phyloP scores from a whole-genome alignment of 2,888 invertebrate species.

The Phytoseiulus persimilis region DNA sequence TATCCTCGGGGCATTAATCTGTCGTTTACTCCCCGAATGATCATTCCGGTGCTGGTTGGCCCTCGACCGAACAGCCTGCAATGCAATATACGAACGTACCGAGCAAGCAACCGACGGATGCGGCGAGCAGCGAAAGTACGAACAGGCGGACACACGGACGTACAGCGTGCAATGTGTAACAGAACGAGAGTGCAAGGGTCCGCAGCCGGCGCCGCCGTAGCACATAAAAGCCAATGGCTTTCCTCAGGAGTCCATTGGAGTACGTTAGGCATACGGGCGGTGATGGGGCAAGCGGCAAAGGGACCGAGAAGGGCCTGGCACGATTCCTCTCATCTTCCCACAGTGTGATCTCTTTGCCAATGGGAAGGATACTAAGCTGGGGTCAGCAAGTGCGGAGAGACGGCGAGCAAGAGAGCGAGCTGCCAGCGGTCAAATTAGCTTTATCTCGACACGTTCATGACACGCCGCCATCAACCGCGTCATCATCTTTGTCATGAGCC shows the following conservation, averaged over 20 bases:
- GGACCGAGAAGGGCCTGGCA: background rate
- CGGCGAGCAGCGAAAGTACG: too few species aligned
- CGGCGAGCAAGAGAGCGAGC: background rate
- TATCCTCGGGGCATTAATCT: background rate
- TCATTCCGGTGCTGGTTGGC: background rate
- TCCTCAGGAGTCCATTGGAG: background rate
- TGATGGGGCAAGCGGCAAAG: background rate
- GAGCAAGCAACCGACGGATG: background rate
- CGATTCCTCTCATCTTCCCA: background rate
- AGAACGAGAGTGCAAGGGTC: background rate
- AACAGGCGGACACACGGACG: background rate
- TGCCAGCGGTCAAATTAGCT: background rate
- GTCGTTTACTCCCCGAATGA: background rate
- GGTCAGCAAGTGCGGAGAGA: background rate
- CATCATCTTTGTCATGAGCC: background rate
- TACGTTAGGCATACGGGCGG: constrained; percentile 5
- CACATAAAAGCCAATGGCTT: background rate
- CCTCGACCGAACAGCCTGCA: background rate
- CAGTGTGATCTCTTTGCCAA: constrained; percentile 31
- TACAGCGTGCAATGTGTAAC: background rate
- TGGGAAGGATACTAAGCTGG: background rate
- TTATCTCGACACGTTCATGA: background rate
- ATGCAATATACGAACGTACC: background rate
- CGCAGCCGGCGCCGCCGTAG: background rate
- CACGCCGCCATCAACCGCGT: background rate